phyloP scores from a whole-genome alignment of 1,140 invertebrate genomes.

The Aethina tumida region DNA sequence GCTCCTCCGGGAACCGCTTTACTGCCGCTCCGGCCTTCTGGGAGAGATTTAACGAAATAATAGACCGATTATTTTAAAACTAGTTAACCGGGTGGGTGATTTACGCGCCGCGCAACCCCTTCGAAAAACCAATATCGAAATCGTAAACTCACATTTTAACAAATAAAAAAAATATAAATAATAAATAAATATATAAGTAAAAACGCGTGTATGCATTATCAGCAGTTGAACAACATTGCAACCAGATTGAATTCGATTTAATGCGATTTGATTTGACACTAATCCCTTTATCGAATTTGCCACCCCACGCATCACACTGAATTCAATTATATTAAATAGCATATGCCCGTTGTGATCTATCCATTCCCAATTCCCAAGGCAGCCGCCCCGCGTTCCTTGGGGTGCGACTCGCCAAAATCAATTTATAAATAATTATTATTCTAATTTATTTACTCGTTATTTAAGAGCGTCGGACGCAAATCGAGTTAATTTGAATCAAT shows the following conservation, averaged over 20 bases:
- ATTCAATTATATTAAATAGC: slow-evolving; percentile 28
- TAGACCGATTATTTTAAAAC: slow-evolving; percentile 4
- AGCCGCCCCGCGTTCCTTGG: slow-evolving; percentile 3
- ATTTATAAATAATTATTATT: slow-evolving; percentile 23
- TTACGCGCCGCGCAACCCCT: too few relatives aligned
- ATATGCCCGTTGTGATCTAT: slow-evolving; percentile 20
- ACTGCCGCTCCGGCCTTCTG: too few relatives aligned
- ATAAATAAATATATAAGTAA: too few relatives aligned
- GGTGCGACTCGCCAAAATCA: slow-evolving; percentile 17
- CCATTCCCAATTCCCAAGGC: slow-evolving; percentile 8
- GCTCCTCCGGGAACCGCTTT: not conserved
- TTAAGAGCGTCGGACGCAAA: too few relatives aligned
- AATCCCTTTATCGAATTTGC: slow-evolving; percentile 38
- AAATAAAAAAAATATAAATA: too few relatives aligned
- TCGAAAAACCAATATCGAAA: too few relatives aligned
- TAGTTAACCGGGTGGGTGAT: not conserved
- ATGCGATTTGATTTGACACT: slow-evolving; percentile 39
- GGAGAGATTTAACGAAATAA: not conserved
- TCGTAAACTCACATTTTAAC: too few relatives aligned
- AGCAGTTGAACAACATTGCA: slow-evolving; percentile 24
- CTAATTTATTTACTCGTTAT: slow-evolving; percentile 15
- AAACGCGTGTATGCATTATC: too few relatives aligned
- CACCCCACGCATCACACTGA: slow-evolving; percentile 32
- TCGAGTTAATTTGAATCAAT: too few relatives aligned
- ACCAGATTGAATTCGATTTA: slow-evolving; percentile 31